Base-by-base conservation (phyloP, 2,113 vertebrate species). In the Butorides virescens region DNA sequence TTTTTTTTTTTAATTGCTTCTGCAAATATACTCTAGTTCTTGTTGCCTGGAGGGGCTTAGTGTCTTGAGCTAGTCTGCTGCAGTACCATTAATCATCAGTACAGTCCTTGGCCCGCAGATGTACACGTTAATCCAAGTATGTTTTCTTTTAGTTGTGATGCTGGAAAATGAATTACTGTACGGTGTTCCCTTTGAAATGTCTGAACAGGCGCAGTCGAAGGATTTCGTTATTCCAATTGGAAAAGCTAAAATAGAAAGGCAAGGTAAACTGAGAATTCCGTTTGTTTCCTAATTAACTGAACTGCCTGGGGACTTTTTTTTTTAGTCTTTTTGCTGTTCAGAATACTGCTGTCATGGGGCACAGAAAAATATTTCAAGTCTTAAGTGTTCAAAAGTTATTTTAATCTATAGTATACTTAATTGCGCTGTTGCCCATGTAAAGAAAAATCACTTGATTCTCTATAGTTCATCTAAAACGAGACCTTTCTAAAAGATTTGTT, bases 111-210 rank as follows among this genome's bases (percentile, higher is more conserved):
- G 37, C 42, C 59, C 77, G 72, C 79, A 80, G 52, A 39, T 32
- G 5, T 34, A 30, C 20, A 4, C 0, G 0, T 67, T 96, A 85
- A 93, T 32, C 53, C 59, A 81, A 32, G 5, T 86, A 1, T 55
- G 36, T 89, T 93, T 93, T 75, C 70, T 98, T 97, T 42, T 97
- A 99, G 99, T 99, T 97, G 99, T 99, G 71, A 80, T 99, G 92
- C 97, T 99, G 98, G 99, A 99, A 98, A 99, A 98, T 59, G 99
- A 99, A 97, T 84, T 99, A 88, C 97, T 99, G 97, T 99, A 99
- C 19, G 98, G 99, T 20, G 99, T 99, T 97, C 98, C 99, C 72
- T 99, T 99, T 93, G 99, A 99, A 97, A 92, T 99, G 97, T 98
- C 99, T 3, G 98, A 99, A 44, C 98, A 99, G 93, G 96, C 98